These are phyloP conservation scores for Telmatochromis sp. DNA, from an alignment of 2,113 vertebrate genomes.

Conservation along the genomic window DNA sequence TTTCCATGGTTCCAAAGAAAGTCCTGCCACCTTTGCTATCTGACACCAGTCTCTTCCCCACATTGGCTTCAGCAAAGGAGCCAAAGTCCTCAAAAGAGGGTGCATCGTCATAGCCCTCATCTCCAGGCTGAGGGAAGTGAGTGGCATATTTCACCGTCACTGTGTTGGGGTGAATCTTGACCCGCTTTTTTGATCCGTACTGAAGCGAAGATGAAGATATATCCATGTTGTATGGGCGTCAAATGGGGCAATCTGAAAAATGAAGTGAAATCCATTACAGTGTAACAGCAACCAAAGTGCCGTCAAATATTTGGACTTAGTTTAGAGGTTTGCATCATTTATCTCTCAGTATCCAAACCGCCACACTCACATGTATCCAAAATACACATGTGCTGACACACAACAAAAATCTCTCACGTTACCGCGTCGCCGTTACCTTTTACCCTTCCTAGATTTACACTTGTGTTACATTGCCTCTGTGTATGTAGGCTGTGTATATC, in stretches of 20 bases:
- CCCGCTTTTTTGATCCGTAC: conserved; percentile 86
- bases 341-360: neutral
- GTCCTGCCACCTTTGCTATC: conserved; percentile 78
- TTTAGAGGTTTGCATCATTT: conserved; percentile 31
- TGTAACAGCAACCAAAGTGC: neutral
- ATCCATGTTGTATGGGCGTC: conserved; percentile 78
- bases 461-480: conserved; percentile 36
- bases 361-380: neutral
- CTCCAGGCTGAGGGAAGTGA: conserved; percentile 91
- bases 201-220: conserved; percentile 72
- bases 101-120: conserved; percentile 84
- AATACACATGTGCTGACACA: neutral
- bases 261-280: neutral
- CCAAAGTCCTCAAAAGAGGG: conserved; percentile 82
- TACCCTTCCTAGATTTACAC: neutral
- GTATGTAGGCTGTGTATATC: conserved; percentile 10
- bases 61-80: conserved; percentile 82
- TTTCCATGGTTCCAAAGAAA: conserved; percentile 86
- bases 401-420: neutral
- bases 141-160: conserved; percentile 94
- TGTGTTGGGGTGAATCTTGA: conserved; percentile 94
- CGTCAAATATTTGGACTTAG: neutral
- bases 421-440: neutral
- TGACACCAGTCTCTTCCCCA: conserved; percentile 78
- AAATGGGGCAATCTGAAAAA: conserved; percentile 41